Percentiles rank a stretch among this genome's conserved stretches.
phyloP scores from a whole-genome alignment of 2,113 vertebrate species.

The Carassius gibelio region DNA sequence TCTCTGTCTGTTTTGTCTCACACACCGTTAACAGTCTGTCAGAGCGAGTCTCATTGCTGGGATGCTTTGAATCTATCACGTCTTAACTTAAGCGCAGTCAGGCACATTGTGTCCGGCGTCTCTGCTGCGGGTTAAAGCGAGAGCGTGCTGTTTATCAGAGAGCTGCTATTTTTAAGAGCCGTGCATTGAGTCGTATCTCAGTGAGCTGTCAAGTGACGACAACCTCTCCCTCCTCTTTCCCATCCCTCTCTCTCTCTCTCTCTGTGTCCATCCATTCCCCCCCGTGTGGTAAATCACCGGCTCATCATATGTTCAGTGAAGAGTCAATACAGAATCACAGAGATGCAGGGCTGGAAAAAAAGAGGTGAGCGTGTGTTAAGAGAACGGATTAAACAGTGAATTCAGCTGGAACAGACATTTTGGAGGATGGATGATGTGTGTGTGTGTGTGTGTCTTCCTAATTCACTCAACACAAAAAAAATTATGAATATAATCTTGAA shows the following conservation, averaged over 20 bases:
- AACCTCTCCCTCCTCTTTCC: constrained; percentile 21
- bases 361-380: constrained; percentile 25
- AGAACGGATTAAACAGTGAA: constrained; percentile 49
- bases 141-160: constrained; percentile 42
- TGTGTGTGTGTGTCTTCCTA: background rate
- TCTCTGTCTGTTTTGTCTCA: constrained; percentile 49
- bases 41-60: constrained; percentile 42
- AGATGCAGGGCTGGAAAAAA: constrained; percentile 19
- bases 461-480: no score
- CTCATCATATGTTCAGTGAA: constrained; percentile 47
- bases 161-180: constrained; percentile 51
- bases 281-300: constrained; percentile 43
- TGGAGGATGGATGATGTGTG: background rate
- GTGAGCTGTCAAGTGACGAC: constrained; percentile 44
- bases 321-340: constrained; percentile 41
- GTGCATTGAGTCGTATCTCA: constrained; percentile 50
- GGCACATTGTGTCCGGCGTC: background rate
- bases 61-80: constrained; percentile 48
- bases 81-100: constrained; percentile 22
- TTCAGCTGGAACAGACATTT: constrained; percentile 41
- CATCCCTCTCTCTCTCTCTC: constrained; percentile 1
- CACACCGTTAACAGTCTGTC: constrained; percentile 44
- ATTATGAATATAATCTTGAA: no score
- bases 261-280: constrained; percentile 25
- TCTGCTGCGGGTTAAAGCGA: constrained; percentile 21